Conservation (phyloP, 2,113 vertebrate species). For the Melanerpes formicivorus region DNA sequence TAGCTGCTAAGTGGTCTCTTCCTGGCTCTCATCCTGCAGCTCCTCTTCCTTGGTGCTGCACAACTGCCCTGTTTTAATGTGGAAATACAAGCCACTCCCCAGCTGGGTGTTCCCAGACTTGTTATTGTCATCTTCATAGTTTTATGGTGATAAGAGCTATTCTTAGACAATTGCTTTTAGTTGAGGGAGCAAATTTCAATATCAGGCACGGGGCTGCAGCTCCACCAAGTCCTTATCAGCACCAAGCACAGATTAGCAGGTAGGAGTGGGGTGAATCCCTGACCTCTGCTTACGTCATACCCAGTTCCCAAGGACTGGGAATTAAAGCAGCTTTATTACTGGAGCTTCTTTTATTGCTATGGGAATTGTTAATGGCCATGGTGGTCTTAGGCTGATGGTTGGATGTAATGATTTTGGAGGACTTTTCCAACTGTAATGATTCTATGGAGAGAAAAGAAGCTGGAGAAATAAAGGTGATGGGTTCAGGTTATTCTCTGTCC, state of each 20-base stretch:
- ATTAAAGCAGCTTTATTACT: neutral
- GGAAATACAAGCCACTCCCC: neutral
- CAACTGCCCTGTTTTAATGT: neutral
- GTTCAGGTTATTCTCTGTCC: neutral
- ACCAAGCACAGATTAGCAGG: neutral
- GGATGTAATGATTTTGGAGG: too few relatives aligned
- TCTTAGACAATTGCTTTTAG: neutral
- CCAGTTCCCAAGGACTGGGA: neutral
- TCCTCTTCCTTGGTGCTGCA: neutral
- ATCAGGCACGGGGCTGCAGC: neutral
- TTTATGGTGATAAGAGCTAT: neutral
- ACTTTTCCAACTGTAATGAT: too few relatives aligned
- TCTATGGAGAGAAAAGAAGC: neutral
- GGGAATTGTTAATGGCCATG: neutral
- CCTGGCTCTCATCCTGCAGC: neutral
- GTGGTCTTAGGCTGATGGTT: too few relatives aligned
- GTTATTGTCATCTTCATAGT: fast-evolving
- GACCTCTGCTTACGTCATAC: neutral
- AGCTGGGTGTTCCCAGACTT: neutral
- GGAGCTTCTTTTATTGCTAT: neutral
- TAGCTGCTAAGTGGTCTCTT: neutral
- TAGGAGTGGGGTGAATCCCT: neutral
- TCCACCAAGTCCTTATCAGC: neutral
- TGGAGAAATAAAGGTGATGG: neutral
- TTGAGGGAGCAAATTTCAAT: neutral